Percentiles rank a stretch among this genome's conserved stretches.
Conservation (phyloP, 1,140 invertebrate genomes). For the Idris sp. region DNA sequence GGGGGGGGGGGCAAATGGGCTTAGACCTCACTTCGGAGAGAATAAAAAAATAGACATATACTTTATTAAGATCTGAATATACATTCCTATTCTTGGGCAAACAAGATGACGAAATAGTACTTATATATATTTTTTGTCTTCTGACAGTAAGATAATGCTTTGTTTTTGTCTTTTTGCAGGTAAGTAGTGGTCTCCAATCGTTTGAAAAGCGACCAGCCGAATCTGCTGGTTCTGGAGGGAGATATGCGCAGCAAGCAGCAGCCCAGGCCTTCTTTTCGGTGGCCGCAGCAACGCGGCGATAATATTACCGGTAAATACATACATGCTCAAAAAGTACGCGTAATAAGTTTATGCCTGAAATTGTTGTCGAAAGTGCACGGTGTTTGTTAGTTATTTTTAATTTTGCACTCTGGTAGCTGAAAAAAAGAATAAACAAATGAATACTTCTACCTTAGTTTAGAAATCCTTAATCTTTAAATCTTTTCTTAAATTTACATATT, state of each 20-base stretch:
- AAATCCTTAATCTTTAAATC: too few species aligned
- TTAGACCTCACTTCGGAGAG: slow-evolving; percentile 36
- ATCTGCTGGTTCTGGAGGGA: slow-evolving; percentile 72
- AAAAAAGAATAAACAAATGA: too few species aligned
- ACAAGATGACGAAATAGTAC: not conserved
- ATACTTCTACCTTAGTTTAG: too few species aligned
- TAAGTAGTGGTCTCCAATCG: slow-evolving; percentile 78
- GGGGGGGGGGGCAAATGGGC: slow-evolving; percentile 40
- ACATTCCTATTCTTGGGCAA: slow-evolving; percentile 19
- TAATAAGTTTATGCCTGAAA: slow-evolving; percentile 44
- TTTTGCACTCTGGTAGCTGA: too few species aligned
- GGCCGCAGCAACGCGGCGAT: slow-evolving; percentile 78
- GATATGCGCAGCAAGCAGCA: slow-evolving; percentile 79
- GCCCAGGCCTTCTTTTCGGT: slow-evolving; percentile 78
- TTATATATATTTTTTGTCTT: not conserved
- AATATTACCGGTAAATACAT: slow-evolving; percentile 78
- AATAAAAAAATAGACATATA: slow-evolving; percentile 54
- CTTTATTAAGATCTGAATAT: slow-evolving; percentile 59
- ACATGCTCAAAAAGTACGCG: slow-evolving; percentile 59
- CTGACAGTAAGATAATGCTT: not conserved
- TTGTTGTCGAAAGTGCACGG: slow-evolving; percentile 21
- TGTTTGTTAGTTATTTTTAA: not conserved
- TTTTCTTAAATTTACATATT: too few species aligned
- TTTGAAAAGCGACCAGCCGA: slow-evolving; percentile 72
- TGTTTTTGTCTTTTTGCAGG: slow-evolving; percentile 70